phyloP scores from a whole-genome alignment of 2,113 vertebrate genomes.

The Gopherus flavomarginatus region DNA sequence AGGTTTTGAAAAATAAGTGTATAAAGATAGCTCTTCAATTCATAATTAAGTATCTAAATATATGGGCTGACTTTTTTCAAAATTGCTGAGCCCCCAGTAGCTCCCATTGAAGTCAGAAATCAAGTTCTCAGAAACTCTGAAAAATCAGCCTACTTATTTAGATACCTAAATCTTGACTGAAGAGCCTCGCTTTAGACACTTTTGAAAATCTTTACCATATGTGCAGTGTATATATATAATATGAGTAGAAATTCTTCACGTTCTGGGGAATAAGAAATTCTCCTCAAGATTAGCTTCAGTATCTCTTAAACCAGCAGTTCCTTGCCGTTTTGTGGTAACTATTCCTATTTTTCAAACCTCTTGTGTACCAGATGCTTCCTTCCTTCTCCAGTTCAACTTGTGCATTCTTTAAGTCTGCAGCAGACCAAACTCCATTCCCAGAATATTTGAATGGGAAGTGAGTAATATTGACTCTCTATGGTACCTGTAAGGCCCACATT shows the following conservation, averaged over 20 bases:
- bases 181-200: neutral
- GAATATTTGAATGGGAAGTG: neutral
- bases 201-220: neutral
- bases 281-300: neutral
- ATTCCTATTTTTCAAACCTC: neutral
- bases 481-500: neutral
- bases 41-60: neutral
- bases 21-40: neutral
- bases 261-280: neutral
- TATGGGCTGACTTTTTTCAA: neutral
- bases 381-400: accelerated
- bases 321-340: neutral
- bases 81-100: neutral
- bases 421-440: accelerated
- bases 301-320: neutral
- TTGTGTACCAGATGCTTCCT: neutral
- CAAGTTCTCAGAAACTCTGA: neutral
- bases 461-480: neutral
- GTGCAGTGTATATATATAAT: accelerated
- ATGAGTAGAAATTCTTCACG: neutral
- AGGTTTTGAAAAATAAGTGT: neutral
- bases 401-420: neutral
- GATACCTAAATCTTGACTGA: neutral
- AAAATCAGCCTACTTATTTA: neutral
- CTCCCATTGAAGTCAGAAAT: neutral